Conservation (phyloP, 2,797 vertebrate species). For the Alectoris magna region DNA sequence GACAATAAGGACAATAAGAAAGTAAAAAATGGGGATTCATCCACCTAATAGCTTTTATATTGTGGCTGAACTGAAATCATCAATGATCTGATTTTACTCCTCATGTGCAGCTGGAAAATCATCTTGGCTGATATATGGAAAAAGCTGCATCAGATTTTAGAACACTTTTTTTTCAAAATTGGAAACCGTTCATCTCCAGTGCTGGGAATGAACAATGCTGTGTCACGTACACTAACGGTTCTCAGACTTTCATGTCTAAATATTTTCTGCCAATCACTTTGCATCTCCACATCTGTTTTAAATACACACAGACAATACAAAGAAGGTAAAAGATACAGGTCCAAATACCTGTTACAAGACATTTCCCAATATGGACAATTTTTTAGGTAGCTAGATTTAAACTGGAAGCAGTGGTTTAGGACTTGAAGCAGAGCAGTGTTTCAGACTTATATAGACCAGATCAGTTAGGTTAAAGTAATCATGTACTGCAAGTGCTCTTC, state of each 20-base stretch:
- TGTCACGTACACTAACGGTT: not conserved
- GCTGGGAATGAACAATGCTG: fast-evolving
- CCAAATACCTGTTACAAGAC: not conserved
- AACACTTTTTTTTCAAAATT: not conserved
- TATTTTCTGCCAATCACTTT: not conserved
- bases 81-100: not conserved
- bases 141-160: not conserved
- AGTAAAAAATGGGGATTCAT: not conserved
- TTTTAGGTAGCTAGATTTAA: not conserved
- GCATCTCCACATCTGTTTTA: not conserved
- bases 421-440: not conserved
- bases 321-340: not conserved
- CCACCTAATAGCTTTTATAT: not conserved
- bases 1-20: not conserved
- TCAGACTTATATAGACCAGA: not conserved
- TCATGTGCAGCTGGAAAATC: not conserved
- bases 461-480: not conserved
- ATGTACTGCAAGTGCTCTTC: not conserved
- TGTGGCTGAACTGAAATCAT: not conserved
- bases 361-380: fast-evolving
- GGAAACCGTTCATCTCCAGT: not conserved
- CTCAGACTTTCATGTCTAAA: not conserved
- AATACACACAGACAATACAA: not conserved
- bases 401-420: not conserved
- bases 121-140: not conserved